Evolutionary conservation across 2,888 invertebrate genomes (phyloP), one percentile per base, ranked within the genome.

Genomic region (Mesochorus sp.): DNA sequence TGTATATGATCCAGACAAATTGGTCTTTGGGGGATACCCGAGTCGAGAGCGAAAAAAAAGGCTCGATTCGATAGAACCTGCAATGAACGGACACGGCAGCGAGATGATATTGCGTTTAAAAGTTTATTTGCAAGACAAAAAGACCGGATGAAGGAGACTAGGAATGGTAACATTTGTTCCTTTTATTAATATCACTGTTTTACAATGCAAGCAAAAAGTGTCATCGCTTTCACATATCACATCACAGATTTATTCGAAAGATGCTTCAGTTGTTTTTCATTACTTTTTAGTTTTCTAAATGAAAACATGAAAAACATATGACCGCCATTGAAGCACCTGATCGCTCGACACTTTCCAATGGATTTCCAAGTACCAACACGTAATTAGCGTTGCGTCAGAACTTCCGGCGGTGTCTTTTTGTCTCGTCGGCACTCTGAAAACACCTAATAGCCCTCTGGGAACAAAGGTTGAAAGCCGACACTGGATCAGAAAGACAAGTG

Each of bases 1-100:
- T 86, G 81, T 85, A 86, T 88, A 86, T 83, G 87, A 86, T 84
- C 82, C 84, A 81, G 86, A 88, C 88, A 88, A 88, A 88, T 88
- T 87, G 87, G 82, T 75, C 85, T 78, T 83, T 75, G 73, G 82
- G 74, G 78, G 74, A 81, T 83, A 81, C 80, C 74, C 70, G 75
- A 64, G 66, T 76, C 19, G 42, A 70, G 67, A 53, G 39, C 59
- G 42, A 42, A 80, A 80, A 79, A 75, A 80, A 61, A 51, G 49
- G 57, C 28, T 37, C 62, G 74, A 80, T 51, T 34, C 44, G 51
- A 53, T 42, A 34, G 44, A n/a, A 19, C 8, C 14, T 14, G 49
- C 28, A 37, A 37, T 34, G 64, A 57, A 47, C 24, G 47, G 44
- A 64, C 51, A 57, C 42, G 67, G 75, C 66, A 55, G 61, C 55